A percentile compares a stretch with the other conserved stretches of the same genome.
Evolutionary conservation across 1,140 invertebrate genomes (phyloP).

Genomic region (Drosophila miranda): DNA sequence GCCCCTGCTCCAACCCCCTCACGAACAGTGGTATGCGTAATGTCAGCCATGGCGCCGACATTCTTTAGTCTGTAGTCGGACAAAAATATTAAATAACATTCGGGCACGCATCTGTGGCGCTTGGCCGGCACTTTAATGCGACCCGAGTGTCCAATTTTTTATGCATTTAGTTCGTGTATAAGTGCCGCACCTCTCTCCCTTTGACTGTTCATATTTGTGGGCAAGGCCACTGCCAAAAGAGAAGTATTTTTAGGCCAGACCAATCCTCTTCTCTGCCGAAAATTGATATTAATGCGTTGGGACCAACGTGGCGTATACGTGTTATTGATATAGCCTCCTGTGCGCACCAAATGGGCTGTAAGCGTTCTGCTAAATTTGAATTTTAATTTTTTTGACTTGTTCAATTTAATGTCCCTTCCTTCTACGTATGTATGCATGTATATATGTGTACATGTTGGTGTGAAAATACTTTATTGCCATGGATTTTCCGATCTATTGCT

Average conservation of each 20-base stretch:
- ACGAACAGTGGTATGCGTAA: conserved; percentile 34
- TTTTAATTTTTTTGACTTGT: conserved; percentile 47
- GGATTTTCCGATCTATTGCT: conserved; percentile 20
- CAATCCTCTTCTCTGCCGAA: conserved; percentile 30
- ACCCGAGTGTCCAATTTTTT: conserved; percentile 61
- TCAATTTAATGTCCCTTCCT: conserved; percentile 51
- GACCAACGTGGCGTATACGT: conserved; percentile 61
- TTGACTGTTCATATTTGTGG: conserved; percentile 52
- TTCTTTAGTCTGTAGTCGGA: conserved; percentile 25
- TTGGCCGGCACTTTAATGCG: conserved; percentile 63
- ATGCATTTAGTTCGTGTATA: conserved; percentile 76
- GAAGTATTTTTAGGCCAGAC: conserved; percentile 64
- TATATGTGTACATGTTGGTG: conserved; percentile 20
- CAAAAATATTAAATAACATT: conserved; percentile 72
- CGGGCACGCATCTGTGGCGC: conserved; percentile 70
- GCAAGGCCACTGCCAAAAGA: conserved; percentile 58
- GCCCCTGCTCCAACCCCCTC: no score
- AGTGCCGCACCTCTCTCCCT: conserved; percentile 34
- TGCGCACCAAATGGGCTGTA: conserved; percentile 63
- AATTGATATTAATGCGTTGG: conserved; percentile 70
- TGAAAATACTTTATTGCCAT: conserved; percentile 48
- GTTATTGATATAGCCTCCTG: conserved; percentile 47
- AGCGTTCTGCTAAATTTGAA: conserved; percentile 65
- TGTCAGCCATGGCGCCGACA: conserved; percentile 49
- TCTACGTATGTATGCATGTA: no score